Evolutionary conservation across 1,140 invertebrate species (phyloP).

Genomic region (Dendroctonus valens): DNA sequence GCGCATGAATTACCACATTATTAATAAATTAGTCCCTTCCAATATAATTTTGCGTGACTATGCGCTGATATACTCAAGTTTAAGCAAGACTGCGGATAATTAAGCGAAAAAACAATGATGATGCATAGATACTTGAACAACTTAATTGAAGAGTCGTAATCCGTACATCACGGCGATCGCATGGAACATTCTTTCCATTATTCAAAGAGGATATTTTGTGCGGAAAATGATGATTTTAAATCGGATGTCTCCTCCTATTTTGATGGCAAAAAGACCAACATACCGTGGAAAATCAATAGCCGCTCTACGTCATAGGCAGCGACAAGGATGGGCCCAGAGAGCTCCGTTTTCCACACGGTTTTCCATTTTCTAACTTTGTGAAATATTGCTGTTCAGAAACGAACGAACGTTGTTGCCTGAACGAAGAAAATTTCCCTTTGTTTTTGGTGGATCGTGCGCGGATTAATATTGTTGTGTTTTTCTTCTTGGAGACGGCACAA

Average conservation of each 20-base stretch:
- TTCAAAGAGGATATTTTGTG: neutral
- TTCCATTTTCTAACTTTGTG: constrained; percentile 35
- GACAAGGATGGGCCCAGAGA: constrained; percentile 28
- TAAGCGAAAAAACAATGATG: too few species aligned
- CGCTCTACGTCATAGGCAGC: constrained; percentile 35
- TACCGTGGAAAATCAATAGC: constrained; percentile 33
- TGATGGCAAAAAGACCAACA: constrained; percentile 32
- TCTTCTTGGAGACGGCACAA: constrained; percentile 26
- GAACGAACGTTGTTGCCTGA: constrained; percentile 26
- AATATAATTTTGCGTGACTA: too few species aligned
- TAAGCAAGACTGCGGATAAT: too few species aligned
- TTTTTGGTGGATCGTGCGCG: constrained; percentile 31
- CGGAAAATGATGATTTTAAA: constrained; percentile 8
- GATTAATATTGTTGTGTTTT: constrained; percentile 34
- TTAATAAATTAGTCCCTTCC: too few species aligned
- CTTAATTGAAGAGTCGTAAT: too few species aligned
- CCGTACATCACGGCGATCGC: too few species aligned
- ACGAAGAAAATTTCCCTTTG: constrained; percentile 33
- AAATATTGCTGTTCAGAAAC: constrained; percentile 33
- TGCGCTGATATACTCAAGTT: too few species aligned
- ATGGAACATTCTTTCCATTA: too few species aligned
- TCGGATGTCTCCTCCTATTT: constrained; percentile 19
- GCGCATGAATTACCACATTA: too few species aligned
- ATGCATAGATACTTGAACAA: too few species aligned
- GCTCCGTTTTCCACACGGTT: constrained; percentile 33